phyloP scores from a whole-genome alignment of 2,113 vertebrate species.

The Muntiacus reevesi region DNA sequence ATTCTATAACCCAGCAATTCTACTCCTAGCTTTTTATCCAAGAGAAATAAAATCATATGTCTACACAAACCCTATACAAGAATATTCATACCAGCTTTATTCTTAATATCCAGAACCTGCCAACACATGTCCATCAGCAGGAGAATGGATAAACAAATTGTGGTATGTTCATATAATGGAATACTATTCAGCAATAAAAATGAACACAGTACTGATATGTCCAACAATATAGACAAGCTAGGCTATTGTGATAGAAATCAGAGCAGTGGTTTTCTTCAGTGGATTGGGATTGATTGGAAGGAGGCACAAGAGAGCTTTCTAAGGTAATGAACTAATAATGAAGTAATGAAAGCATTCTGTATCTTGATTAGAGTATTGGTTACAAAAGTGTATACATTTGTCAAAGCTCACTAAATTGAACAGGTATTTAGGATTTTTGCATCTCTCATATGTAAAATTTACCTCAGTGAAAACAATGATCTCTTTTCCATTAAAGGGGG shows the following conservation, averaged over 20 bases:
- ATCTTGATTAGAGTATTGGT: not conserved
- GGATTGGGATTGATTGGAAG: not conserved
- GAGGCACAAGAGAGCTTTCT: not conserved
- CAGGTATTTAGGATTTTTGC: not conserved
- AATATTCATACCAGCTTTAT: not conserved
- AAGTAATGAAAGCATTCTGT: not conserved
- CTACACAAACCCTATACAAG: not conserved
- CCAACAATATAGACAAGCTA: not conserved
- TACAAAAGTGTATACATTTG: not conserved
- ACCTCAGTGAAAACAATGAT: not conserved
- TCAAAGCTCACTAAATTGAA: not conserved
- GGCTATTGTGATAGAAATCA: not conserved
- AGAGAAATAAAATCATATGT: not conserved
- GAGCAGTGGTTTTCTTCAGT: not conserved
- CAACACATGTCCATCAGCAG: not conserved
- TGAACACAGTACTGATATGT: not conserved
- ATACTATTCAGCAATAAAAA: not conserved
- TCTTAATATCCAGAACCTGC: not conserved
- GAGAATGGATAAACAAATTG: not conserved
- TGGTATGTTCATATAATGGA: not conserved
- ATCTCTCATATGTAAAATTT: not conserved
- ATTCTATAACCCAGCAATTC: not conserved
- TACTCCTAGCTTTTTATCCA: not conserved
- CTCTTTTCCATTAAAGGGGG: not conserved
- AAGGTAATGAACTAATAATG: not conserved